Base-by-base conservation (phyloP, 1,140 invertebrate species). In the Cotesia vestalis region DNA sequence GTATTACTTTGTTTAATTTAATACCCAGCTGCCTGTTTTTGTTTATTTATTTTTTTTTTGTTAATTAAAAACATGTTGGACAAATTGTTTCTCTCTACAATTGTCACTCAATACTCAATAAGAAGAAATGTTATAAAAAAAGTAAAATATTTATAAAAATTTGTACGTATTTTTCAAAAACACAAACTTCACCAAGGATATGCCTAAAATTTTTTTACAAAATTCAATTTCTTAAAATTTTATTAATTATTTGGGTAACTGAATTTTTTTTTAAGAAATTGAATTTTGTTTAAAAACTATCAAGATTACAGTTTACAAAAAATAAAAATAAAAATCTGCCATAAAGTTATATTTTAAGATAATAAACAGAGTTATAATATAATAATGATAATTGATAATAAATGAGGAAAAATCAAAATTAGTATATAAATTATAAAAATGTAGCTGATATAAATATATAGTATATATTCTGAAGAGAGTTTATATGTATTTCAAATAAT, bases 381-480 rank as follows among this genome's bases (percentile, higher is more conserved):
- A 17, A 34, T 6, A 34, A 62, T 34, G 6, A 35, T 8, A 62
- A 40, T 27, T 27, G 5, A 53, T 52, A 52, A 52, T 52, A 27
- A 38, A 57, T 6, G 36, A 38, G 55, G 4, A 62, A 75, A 76
- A 80, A 80, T 80, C 79, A 80, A 80, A 80, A 80, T 77, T 79
- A 79, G 75, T 40, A 72, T 46, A 60, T 71, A 78, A 78, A 71
- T 64, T 74, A n/a, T 14, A 14, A 14, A n/a, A 55, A 0, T n/a
- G 61, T 70, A 71, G 66, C 73, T 69, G 46, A 62, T 72, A 60
- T 66, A 72, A 66, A 66, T 52, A 67, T 68, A 72, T 73, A 77
- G 12, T n/a, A 71, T 75, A 75, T 67, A 73, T 66, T 64, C 40
- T 35, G 17, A 60, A 73, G 34, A 73, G 59, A 75, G 51, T 73